Evolutionary conservation across 2,888 invertebrate species (phyloP), one percentile per base, ranked within the genome.

Genomic region (Trissonchulus latispiculum): DNA sequence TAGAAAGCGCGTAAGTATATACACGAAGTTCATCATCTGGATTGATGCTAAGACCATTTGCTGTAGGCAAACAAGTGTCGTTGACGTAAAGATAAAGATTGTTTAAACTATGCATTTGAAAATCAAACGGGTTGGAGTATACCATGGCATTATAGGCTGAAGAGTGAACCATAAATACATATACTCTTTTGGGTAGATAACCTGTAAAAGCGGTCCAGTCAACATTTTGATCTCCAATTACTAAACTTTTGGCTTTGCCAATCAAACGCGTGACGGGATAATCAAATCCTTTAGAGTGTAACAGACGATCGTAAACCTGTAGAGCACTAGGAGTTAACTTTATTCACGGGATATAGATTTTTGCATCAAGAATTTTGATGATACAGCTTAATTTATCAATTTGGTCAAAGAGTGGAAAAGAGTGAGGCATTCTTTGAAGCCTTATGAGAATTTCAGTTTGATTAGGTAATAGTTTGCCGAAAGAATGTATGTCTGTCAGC

Each of bases 151-250:
- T 48, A 23, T 48, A 48, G 23, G 48, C 48, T 15, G 48, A 48
- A 23, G 48, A 15, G 23, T 48, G 8, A 8, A 48, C 48, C 48
- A 48, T 48, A 8, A 48, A 3, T n/a, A 64, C 8, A 64, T 15
- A 64, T 31, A 64, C 15, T 33, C 64, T 64, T 31, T 3, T 28
- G 28, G 64, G 64, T 64, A 64, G 33, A 8, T 8, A 18, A 15
- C 64, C 64, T 18, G 29, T 33, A n/a, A 64, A 64, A 28, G 28
- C 33, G 18, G 64, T 64, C 64, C 64, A 64, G 31, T 64, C 64
- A 15, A n/a, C 64, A n/a, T 64, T 64, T 64, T 64, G 64, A 48
- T 48, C 48, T 48, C 48, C 48, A 48, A 23, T 48, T 15, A 23
- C 48, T 48, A 48, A 48, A 48, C 48, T 48, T 48, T 48, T 48